Conservation (phyloP, 2,888 invertebrate species). For the Thysanoteuthis rhombus region DNA sequence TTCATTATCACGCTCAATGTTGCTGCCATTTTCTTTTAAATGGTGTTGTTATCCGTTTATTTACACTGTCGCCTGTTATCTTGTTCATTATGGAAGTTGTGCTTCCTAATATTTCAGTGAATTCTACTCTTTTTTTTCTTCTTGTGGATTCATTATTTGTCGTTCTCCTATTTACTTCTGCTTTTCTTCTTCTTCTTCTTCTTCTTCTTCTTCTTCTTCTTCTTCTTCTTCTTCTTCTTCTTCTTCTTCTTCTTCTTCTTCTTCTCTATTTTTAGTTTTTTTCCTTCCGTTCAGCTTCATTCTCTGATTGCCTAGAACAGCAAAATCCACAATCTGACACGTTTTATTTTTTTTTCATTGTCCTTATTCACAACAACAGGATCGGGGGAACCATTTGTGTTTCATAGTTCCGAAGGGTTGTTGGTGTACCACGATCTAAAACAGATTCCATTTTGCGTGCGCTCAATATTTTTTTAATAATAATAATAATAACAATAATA, state of each 20-base stretch:
- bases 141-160: background rate
- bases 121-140: background rate
- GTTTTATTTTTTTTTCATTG: no score
- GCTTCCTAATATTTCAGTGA: fast-evolving
- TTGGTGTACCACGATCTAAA: no score
- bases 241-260: background rate
- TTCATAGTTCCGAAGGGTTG: no score
- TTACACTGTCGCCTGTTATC: background rate
- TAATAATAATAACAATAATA: background rate
- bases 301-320: no score
- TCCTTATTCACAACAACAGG: no score
- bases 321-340: no score
- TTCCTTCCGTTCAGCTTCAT: background rate
- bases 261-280: background rate
- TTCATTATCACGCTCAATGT: no score
- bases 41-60: background rate
- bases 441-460: no score
- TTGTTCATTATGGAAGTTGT: background rate
- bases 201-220: background rate
- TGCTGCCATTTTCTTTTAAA: background rate
- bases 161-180: background rate
- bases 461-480: no score
- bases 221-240: background rate
- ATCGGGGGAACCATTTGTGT: no score
- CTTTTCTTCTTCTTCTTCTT: background rate